phyloP scores from a whole-genome alignment of 2,797 vertebrate genomes.

The Platalea minor region DNA sequence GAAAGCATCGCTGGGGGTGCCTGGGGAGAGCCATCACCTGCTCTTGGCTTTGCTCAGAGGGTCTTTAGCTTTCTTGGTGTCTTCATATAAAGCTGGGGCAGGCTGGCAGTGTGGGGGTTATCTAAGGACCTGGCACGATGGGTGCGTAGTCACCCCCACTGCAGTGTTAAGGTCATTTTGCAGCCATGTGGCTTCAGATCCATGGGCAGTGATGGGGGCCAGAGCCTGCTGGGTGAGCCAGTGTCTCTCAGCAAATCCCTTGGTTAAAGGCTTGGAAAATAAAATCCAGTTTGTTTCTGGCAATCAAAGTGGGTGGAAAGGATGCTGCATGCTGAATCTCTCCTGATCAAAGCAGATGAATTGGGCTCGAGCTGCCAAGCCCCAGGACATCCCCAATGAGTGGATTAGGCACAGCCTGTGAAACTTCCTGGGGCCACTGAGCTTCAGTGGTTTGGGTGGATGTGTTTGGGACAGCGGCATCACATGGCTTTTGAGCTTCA shows the following conservation, averaged over 20 bases:
- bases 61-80: background rate
- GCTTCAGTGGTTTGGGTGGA: background rate
- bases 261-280: background rate
- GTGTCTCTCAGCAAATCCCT: background rate
- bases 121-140: background rate
- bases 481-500: background rate
- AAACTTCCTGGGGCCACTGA: background rate
- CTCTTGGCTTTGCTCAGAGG: background rate
- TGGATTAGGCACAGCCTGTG: background rate
- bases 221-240: background rate
- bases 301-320: background rate
- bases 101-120: background rate
- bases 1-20: background rate
- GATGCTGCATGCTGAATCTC: background rate
- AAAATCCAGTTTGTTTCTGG: background rate
- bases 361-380: background rate
- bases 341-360: background rate
- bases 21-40: background rate
- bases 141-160: too few relatives aligned
- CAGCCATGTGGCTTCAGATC: background rate
- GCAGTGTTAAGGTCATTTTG: background rate
- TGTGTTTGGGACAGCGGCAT: background rate
- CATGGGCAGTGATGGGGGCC: accelerated
- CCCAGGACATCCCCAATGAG: background rate
- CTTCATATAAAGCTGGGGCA: background rate